Conservation (phyloP, 1,140 invertebrate species). For the Lepidurus apus region DNA sequence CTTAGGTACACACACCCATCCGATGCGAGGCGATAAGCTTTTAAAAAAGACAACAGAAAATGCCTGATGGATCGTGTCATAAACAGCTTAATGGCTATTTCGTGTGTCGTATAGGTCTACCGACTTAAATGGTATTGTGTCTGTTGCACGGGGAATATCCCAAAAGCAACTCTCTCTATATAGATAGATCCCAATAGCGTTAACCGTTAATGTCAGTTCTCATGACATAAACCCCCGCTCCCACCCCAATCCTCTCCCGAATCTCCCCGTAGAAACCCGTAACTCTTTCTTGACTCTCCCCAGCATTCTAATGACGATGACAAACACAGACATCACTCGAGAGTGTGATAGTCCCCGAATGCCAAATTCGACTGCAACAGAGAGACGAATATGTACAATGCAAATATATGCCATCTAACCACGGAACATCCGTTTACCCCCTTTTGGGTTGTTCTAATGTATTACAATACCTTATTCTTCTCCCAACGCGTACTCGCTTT, state of each 20-base stretch:
- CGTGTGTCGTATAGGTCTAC: neutral
- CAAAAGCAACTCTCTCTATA: neutral
- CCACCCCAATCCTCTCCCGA: neutral
- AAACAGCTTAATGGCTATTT: slow-evolving; percentile 13
- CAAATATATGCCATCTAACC: neutral
- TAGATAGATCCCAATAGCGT: neutral
- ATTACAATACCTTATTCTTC: neutral
- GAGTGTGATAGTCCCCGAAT: neutral
- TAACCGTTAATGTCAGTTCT: neutral
- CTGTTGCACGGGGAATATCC: neutral
- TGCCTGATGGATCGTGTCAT: slow-evolving; percentile 14
- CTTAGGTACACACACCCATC: neutral
- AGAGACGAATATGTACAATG: neutral
- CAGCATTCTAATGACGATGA: slow-evolving; percentile 12
- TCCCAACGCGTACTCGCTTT: neutral
- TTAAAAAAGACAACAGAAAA: neutral
- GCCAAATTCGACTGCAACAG: neutral
- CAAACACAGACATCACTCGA: slow-evolving; percentile 19
- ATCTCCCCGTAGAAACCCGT: neutral
- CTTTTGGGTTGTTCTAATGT: neutral
- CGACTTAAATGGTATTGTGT: neutral
- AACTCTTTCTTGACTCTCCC: neutral
- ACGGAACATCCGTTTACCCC: neutral
- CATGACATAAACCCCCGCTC: neutral
- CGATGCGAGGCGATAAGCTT: neutral